Percentiles rank a stretch among this genome's conserved stretches.
phyloP scores from a whole-genome alignment of 2,113 vertebrate species.

The Nycticebus coucang region DNA sequence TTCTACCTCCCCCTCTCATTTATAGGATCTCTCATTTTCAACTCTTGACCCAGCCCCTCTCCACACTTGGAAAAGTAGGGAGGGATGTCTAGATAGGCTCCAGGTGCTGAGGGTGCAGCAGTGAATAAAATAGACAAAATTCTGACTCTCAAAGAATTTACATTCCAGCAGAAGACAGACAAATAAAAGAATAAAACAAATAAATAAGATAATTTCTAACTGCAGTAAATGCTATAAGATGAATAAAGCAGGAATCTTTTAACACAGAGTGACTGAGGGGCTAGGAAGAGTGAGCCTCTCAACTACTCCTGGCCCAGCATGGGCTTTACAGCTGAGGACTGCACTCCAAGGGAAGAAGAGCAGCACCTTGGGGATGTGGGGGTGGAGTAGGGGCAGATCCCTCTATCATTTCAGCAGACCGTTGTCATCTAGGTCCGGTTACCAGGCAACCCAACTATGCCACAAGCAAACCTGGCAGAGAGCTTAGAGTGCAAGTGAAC shows the following conservation, averaged over 20 bases:
- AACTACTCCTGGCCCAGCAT: no score
- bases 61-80: neutral
- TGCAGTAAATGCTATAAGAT: neutral
- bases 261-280: neutral
- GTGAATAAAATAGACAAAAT: neutral
- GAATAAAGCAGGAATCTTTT: neutral
- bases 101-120: neutral
- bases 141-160: neutral
- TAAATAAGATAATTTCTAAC: neutral
- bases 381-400: neutral
- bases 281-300: neutral
- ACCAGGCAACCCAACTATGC: conserved; percentile 50
- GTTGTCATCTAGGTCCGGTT: neutral
- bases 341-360: neutral
- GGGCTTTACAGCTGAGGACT: neutral
- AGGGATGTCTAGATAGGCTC: neutral
- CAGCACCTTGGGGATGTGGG: neutral
- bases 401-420: neutral
- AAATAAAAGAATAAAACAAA: neutral
- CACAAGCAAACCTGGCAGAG: neutral
- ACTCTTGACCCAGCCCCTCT: neutral
- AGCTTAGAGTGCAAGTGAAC: neutral
- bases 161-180: neutral
- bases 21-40: neutral
- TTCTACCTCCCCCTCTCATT: neutral